phyloP scores from a whole-genome alignment of 2,113 vertebrate species.

The Engystomops pustulosus region DNA sequence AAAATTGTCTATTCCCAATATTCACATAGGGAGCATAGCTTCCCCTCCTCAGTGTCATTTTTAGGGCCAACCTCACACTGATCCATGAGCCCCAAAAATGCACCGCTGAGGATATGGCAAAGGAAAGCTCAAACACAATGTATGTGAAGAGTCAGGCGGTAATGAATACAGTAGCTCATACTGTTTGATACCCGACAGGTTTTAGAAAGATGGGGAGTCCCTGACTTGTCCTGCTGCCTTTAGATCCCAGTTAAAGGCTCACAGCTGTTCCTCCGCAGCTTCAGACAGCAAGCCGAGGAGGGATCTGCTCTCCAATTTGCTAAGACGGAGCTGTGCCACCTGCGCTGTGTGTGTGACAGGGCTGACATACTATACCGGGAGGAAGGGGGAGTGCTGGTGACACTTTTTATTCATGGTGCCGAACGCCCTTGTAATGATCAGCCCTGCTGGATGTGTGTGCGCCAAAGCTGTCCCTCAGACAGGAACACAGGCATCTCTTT shows the following conservation, averaged over 20 bases:
- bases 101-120: not conserved
- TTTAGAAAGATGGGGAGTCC: constrained; percentile 64
- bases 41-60: not conserved
- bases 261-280: constrained; percentile 87
- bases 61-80: not conserved
- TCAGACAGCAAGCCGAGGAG: constrained; percentile 75
- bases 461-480: constrained; percentile 81
- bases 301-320: constrained; percentile 86
- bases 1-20: not conserved
- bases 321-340: constrained; percentile 82
- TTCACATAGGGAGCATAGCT: not conserved
- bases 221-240: constrained; percentile 42
- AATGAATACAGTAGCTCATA: constrained; percentile 21
- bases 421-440: constrained; percentile 89
- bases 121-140: not conserved
- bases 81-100: constrained; percentile 1
- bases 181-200: constrained; percentile 38
- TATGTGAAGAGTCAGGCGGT: constrained; percentile 14
- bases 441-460: constrained; percentile 84
- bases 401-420: constrained; percentile 86
- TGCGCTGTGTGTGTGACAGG: constrained; percentile 85
- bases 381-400: constrained; percentile 82
- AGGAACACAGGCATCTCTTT: constrained; percentile 79
- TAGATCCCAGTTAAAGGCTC: constrained; percentile 82
- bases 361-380: constrained; percentile 85